Percentiles rank a stretch among this genome's conserved stretches.
Conservation (phyloP, 2,797 vertebrate genomes). For the Melanotaenia pygmaea region DNA sequence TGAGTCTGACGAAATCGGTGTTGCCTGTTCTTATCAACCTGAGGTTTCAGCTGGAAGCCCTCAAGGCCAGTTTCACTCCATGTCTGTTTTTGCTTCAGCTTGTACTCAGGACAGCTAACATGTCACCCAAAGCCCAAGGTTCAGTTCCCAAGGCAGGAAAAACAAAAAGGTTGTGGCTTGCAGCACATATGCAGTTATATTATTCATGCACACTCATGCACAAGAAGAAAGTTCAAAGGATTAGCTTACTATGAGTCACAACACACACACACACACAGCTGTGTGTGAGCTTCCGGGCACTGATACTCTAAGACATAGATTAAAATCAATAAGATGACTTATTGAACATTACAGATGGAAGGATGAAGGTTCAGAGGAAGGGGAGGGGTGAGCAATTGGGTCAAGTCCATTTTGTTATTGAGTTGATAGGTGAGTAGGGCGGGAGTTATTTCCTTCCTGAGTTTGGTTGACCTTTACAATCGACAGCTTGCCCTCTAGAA, state of each 20-base stretch:
- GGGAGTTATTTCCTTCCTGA: constrained; percentile 72
- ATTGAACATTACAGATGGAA: constrained; percentile 51
- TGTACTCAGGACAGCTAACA: constrained; percentile 22
- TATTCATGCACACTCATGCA: constrained; percentile 30
- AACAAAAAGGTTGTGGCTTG: constrained; percentile 31
- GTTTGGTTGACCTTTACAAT: constrained; percentile 72
- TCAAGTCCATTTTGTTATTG: constrained; percentile 67
- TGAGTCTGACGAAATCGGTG: constrained; percentile 16
- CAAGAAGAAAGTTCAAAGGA: constrained; percentile 19
- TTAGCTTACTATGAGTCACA: constrained; percentile 30
- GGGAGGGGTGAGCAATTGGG: constrained; percentile 18
- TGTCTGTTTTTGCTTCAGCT: constrained; percentile 26
- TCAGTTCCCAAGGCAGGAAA: constrained; percentile 20
- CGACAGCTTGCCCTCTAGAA: constrained; percentile 57
- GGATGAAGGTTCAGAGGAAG: constrained; percentile 39
- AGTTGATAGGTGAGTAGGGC: constrained; percentile 63
- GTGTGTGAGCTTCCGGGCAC: constrained; percentile 10
- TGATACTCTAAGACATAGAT: constrained; percentile 10
- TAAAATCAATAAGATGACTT: constrained; percentile 52
- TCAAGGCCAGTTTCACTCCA: constrained; percentile 35
- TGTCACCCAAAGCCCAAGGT: constrained; percentile 22
- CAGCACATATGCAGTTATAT: constrained; percentile 33
- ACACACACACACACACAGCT: constrained; percentile 7
- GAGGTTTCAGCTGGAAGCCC: constrained; percentile 34
- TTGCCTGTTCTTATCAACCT: constrained; percentile 41